A percentile compares a stretch with the other conserved stretches of the same genome.
These are phyloP conservation scores for Tetragonisca angustula DNA, from an alignment of 2,888 invertebrate genomes.

Conservation along the genomic window DNA sequence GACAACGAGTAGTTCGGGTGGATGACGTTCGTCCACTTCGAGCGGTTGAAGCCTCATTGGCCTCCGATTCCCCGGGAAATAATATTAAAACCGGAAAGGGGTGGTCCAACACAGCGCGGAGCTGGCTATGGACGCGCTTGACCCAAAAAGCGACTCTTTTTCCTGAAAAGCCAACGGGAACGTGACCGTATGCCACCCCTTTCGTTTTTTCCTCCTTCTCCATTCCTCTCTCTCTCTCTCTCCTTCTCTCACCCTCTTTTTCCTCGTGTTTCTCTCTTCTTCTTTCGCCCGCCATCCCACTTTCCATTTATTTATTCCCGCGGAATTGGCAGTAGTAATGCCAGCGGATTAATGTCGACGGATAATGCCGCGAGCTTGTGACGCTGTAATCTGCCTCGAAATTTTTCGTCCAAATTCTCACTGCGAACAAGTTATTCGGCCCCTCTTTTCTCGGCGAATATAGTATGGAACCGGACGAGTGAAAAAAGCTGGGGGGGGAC, in stretches of 20 bases:
- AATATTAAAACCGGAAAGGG: conserved; percentile 43
- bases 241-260: not conserved
- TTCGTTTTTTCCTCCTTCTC: not conserved
- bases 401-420: conserved; percentile 15
- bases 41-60: conserved; percentile 40
- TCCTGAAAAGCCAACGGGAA: conserved; percentile 23
- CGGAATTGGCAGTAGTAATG: conserved; percentile 42
- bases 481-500: not conserved
- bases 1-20: conserved; percentile 22
- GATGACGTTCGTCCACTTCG: conserved; percentile 52
- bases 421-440: conserved; percentile 3
- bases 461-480: not conserved
- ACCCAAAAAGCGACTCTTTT: conserved; percentile 47
- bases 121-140: conserved; percentile 40
- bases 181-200: conserved; percentile 17
- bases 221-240: not conserved
- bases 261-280: not conserved
- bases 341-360: conserved; percentile 47
- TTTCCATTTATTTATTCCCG: conserved; percentile 22
- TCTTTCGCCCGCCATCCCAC: not conserved
- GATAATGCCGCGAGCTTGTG: conserved; percentile 26
- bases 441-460: not conserved
- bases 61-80: conserved; percentile 30
- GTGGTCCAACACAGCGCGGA: not conserved
- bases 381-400: conserved; percentile 34